Conservation (phyloP, 1,140 invertebrate genomes). For the Sitobion miscanthi region DNA sequence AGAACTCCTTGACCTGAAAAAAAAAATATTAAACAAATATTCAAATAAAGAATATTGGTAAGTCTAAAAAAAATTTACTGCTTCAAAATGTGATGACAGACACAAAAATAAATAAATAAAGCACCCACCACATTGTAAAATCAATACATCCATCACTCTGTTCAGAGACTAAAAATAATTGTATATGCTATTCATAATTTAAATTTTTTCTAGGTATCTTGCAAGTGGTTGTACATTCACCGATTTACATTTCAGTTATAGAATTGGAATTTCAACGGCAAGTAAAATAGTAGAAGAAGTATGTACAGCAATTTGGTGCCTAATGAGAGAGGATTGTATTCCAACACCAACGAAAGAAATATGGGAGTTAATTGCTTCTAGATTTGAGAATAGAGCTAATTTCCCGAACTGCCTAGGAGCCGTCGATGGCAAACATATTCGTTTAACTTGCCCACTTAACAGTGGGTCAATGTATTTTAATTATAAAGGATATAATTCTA, state of each 20-base stretch:
- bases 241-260: conserved; percentile 58
- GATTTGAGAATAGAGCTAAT: conserved; percentile 59
- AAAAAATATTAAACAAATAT: conserved; percentile 21
- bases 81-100: too few species aligned
- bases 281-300: conserved; percentile 59
- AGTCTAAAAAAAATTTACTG: background rate
- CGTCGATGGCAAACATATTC: conserved; percentile 62
- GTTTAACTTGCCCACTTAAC: conserved; percentile 61
- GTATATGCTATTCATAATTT: conserved; percentile 26
- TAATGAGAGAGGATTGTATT: conserved; percentile 58
- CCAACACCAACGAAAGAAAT: conserved; percentile 55
- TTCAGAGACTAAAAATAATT: conserved; percentile 15
- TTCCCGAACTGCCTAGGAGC: conserved; percentile 61
- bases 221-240: conserved; percentile 59
- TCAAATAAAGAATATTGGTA: background rate
- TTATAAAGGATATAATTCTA: conserved; percentile 58
- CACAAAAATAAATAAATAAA: too few species aligned
- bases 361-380: conserved; percentile 46
- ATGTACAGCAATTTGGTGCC: conserved; percentile 58
- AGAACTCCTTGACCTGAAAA: conserved; percentile 26
- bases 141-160: background rate
- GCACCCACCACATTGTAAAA: background rate
- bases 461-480: conserved; percentile 59
- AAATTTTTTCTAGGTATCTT: conserved; percentile 59
- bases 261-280: conserved; percentile 59